Percentiles rank a stretch among this genome's conserved stretches.
phyloP scores from a whole-genome alignment of 2,888 invertebrate genomes.

The Byasa hedistus region DNA sequence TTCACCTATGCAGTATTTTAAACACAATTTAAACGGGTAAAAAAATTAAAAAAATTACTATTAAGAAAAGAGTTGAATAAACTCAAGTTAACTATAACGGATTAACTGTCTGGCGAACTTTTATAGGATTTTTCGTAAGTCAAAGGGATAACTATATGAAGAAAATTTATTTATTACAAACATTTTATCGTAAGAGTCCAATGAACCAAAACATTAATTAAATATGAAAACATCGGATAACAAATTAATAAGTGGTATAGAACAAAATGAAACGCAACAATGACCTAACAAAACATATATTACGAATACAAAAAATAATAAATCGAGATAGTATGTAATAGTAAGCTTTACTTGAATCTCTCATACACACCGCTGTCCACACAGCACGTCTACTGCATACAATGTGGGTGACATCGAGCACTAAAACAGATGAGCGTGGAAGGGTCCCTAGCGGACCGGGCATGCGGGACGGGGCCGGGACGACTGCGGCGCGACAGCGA shows the following conservation, averaged over 20 bases:
- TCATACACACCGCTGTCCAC: conserved; percentile 32
- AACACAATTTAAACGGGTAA: too few species aligned
- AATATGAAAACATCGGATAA: conserved; percentile 24
- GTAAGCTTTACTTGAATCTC: conserved; percentile 24
- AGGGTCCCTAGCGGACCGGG: conserved; percentile 51
- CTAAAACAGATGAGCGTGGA: conserved; percentile 53
- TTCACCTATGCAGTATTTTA: too few species aligned
- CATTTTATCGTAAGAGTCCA: too few species aligned
- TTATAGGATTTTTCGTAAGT: too few species aligned
- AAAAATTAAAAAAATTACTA: too few species aligned
- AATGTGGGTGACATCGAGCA: conserved; percentile 44
- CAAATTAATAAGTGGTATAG: conserved; percentile 29
- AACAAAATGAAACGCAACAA: conserved; percentile 34
- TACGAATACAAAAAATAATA: conserved; percentile 29
- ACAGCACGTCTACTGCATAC: conserved; percentile 36
- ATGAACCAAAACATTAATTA: too few species aligned
- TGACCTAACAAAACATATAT: conserved; percentile 25
- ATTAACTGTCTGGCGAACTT: too few species aligned
- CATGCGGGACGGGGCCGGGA: conserved; percentile 53
- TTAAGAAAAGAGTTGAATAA: too few species aligned
- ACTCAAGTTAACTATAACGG: too few species aligned
- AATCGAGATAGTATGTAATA: conserved; percentile 26
- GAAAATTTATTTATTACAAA: too few species aligned
- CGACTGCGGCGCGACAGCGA: conserved; percentile 36
- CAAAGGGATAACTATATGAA: too few species aligned